Evolutionary conservation across 2,113 vertebrate species (phyloP).

Genomic region (Myiozetetes cayanensis): DNA sequence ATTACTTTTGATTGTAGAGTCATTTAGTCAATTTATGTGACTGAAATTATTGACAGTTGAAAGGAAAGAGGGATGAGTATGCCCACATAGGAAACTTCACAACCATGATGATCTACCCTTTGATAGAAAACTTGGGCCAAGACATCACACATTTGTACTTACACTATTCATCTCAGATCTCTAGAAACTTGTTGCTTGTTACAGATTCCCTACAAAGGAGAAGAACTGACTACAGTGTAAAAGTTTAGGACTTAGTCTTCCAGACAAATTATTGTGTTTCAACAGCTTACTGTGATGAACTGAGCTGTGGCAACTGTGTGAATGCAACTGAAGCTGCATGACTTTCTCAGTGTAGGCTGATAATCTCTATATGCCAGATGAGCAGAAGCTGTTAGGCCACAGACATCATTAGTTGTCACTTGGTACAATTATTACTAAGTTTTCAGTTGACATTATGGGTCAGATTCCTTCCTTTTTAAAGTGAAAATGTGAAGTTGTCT

Average conservation of each 20-base stretch:
- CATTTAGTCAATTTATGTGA: not conserved
- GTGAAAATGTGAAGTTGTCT: not conserved
- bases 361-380: not conserved
- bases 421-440: not conserved
- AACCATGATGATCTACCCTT: not conserved
- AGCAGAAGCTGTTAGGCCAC: not conserved
- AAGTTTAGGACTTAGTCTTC: not conserved
- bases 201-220: not conserved
- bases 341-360: not conserved
- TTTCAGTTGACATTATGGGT: not conserved
- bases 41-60: not conserved
- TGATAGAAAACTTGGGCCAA: not conserved
- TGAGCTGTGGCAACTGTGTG: not conserved
- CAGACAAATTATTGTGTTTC: not conserved
- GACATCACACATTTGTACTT: not conserved
- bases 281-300: not conserved
- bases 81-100: not conserved
- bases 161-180: not conserved
- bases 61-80: not conserved
- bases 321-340: not conserved
- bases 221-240: not conserved
- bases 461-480: not conserved
- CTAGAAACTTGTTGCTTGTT: not conserved
- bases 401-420: not conserved
- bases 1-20: not conserved